Evolutionary conservation across 2,797 vertebrate species (phyloP), one percentile per base, ranked within the genome.

Genomic region (Crenuchus spilurus): DNA sequence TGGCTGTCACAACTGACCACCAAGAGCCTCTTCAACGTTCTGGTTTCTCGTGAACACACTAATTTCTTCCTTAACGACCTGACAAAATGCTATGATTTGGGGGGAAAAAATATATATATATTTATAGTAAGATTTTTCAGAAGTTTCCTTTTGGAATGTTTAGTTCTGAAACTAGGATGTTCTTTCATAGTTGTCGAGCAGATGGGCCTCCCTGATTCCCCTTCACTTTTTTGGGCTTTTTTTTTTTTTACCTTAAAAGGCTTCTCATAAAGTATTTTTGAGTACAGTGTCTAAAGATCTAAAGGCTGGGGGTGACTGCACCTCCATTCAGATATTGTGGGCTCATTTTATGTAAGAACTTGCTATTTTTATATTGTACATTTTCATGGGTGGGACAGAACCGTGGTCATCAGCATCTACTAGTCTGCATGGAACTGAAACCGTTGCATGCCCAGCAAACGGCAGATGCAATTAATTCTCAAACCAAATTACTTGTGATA

Each of bases 51-150:
- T 77, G 86, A 80, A 84, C 84, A 89, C 87, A 90, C 81, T 83
- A 73, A 87, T 83, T 84, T 86, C 86, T 84, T 88, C 84, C 82
- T 83, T 72, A 84, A 85, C 84, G 83, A 88, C 86, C 86, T 85
- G 85, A 87, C 80, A 70, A 85, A 55, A 77, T 74, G 74, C 84
- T 81, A 82, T 85, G 80, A 85, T 90, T 89, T 86, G 87, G 79
- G 88, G 83, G 28, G 24, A 26, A 49, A 24, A 18, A 6, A 18
- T 48, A 24, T 51, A 51, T 90, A 83, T 91, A 91, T 92, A 91
- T 92, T 88, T 92, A 88, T 91, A 92, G 86, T 84, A 81, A 82
- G 78, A 84, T 85, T 87, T 88, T 86, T 86, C 81, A 84, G 84
- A 84, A 76, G 80, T 86, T 87, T 86, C 75, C 76, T 84, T 84